Conservation (phyloP, 2,888 invertebrate species). For the Aproaerema taeniolella region DNA sequence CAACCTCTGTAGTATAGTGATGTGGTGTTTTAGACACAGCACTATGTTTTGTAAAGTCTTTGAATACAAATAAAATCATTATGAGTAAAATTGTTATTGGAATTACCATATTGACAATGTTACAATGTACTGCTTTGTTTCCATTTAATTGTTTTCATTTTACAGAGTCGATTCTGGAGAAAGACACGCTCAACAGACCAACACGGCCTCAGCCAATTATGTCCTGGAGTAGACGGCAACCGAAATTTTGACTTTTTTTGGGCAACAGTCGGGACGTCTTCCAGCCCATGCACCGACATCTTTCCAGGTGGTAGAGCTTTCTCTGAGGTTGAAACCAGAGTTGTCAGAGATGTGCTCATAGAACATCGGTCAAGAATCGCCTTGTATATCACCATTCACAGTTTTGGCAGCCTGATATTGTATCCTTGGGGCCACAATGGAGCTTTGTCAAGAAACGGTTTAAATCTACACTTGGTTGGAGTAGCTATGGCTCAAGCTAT, state of each 20-base stretch:
- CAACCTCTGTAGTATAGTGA: too few relatives aligned
- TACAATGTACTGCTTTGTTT: too few relatives aligned
- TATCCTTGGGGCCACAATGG: conserved; percentile 83
- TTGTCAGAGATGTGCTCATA: conserved; percentile 77
- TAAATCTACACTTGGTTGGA: conserved; percentile 59
- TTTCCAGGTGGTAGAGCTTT: conserved; percentile 79
- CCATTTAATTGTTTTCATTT: conserved; percentile 1
- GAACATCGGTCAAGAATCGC: conserved; percentile 67
- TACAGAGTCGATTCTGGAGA: conserved; percentile 80
- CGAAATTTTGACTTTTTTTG: conserved; percentile 85
- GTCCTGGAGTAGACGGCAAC: conserved; percentile 85
- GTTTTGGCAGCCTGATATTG: conserved; percentile 82
- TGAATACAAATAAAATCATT: too few relatives aligned
- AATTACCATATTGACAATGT: too few relatives aligned
- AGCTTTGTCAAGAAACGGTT: conserved; percentile 62
- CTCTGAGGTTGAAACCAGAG: conserved; percentile 81
- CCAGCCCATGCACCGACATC: conserved; percentile 74
- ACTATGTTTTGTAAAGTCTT: too few relatives aligned
- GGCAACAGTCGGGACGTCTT: conserved; percentile 79
- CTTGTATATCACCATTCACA: conserved; percentile 85
- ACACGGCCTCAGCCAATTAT: conserved; percentile 42
- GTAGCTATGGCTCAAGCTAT: conserved; percentile 58
- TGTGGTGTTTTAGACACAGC: too few relatives aligned
- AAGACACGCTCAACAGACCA: conserved; percentile 79
- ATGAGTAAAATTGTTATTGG: too few relatives aligned